Percentiles rank a stretch among this genome's conserved stretches.
Conservation (phyloP, 30 jellyfish, hydroid and myxozoan genomes). For the Hydractinia echinata region DNA sequence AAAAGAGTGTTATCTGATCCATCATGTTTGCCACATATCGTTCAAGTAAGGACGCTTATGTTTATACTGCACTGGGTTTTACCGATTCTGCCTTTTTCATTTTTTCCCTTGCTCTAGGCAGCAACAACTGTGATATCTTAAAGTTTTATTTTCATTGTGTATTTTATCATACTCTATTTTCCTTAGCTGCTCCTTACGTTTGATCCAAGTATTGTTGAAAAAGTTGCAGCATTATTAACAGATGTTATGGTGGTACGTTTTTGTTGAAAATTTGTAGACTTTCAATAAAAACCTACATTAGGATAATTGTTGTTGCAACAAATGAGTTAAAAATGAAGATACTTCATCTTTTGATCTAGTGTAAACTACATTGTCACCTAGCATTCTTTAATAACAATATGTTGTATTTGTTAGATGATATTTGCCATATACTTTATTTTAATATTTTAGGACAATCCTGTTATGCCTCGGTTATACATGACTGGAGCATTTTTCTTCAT, state of each 20-base stretch:
- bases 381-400: too few relatives aligned
- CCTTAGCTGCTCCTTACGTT: constrained; percentile 65
- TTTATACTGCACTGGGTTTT: background rate
- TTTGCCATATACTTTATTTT: background rate
- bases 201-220: constrained; percentile 92
- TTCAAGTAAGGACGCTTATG: constrained; percentile 50
- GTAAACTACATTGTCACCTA: too few relatives aligned
- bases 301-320: too few relatives aligned
- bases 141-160: background rate
- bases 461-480: constrained; percentile 84
- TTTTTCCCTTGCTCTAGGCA: background rate
- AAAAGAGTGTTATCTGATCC: constrained; percentile 96
- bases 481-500: constrained; percentile 91
- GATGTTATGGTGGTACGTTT: constrained; percentile 68
- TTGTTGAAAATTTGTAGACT: too few relatives aligned
- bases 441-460: constrained; percentile 80
- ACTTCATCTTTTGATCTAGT: too few relatives aligned
- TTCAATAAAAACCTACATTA: too few relatives aligned
- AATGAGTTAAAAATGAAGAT: too few relatives aligned
- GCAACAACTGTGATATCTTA: background rate
- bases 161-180: background rate
- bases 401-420: too few relatives aligned
- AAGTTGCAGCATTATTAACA: constrained; percentile 72
- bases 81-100: background rate
- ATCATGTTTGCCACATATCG: constrained; percentile 96